Evolutionary conservation across 2,113 vertebrate species (phyloP).

Genomic region (Hydrochoerus hydrochaeris): DNA sequence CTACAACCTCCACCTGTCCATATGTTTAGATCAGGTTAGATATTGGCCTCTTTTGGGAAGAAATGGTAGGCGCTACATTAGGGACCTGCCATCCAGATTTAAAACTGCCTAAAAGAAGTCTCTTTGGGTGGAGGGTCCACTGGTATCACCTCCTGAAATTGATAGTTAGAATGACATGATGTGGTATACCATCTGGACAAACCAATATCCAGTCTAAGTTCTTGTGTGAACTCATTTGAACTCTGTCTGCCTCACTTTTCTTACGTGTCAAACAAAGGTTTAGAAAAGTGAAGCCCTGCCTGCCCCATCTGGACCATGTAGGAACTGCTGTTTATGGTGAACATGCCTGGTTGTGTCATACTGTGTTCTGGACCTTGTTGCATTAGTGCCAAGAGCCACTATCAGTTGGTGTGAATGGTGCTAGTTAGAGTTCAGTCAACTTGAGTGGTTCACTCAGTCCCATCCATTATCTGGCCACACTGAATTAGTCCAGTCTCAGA

Average conservation of each 20-base stretch:
- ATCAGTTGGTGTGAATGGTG: too few species aligned
- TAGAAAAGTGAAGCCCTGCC: not conserved
- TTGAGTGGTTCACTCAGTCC: not conserved
- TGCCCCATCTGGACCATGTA: not conserved
- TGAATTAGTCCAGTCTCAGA: not conserved
- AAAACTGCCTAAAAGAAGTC: not conserved
- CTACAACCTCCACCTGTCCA: not conserved
- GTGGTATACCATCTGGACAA: not conserved
- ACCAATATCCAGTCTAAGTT: not conserved
- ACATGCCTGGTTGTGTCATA: too few species aligned
- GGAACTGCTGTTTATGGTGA: not conserved
- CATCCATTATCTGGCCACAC: not conserved
- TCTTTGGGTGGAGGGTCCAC: not conserved
- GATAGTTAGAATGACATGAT: not conserved
- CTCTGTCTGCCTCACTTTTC: not conserved
- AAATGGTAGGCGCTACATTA: not conserved
- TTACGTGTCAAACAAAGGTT: not conserved
- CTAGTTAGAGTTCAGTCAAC: not conserved
- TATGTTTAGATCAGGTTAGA: not conserved
- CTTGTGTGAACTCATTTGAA: not conserved
- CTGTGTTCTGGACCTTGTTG: not conserved
- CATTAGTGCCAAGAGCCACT: not conserved
- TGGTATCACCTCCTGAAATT: not conserved
- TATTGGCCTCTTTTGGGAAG: not conserved
- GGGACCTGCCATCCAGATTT: not conserved